Evolutionary conservation across 2,113 vertebrate genomes (phyloP).

Genomic region (Paradoxurus hermaphroditus): DNA sequence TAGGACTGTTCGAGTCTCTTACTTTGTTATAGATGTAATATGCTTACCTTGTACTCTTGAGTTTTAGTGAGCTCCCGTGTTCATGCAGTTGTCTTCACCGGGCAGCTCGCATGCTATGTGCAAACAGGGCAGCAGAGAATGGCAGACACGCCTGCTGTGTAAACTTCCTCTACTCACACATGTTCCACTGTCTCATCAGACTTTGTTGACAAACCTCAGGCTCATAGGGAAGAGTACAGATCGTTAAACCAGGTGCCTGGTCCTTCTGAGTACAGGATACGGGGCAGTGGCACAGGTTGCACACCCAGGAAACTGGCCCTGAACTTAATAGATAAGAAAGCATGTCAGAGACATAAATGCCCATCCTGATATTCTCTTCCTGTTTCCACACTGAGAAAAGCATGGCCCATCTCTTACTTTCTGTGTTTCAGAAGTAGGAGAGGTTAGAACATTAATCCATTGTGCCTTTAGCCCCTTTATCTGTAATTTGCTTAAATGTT

Average conservation of each 20-base stretch:
- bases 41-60: neutral
- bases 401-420: neutral
- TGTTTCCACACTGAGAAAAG: neutral
- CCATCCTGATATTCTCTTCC: neutral
- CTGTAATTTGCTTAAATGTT: constrained; percentile 6
- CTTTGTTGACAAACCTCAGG: neutral
- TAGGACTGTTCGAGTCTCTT: neutral
- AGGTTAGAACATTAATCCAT: neutral
- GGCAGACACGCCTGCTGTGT: accelerated
- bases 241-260: neutral
- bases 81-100: neutral
- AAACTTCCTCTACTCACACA: neutral
- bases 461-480: neutral
- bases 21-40: neutral
- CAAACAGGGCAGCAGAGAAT: neutral
- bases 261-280: neutral
- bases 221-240: neutral
- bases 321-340: neutral
- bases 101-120: neutral
- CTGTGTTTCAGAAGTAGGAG: neutral
- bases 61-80: neutral
- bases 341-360: neutral
- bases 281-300: neutral
- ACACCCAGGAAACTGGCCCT: neutral
- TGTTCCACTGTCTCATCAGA: neutral